Conservation (phyloP, 1,140 invertebrate genomes). For the Hyles euphorbiae region DNA sequence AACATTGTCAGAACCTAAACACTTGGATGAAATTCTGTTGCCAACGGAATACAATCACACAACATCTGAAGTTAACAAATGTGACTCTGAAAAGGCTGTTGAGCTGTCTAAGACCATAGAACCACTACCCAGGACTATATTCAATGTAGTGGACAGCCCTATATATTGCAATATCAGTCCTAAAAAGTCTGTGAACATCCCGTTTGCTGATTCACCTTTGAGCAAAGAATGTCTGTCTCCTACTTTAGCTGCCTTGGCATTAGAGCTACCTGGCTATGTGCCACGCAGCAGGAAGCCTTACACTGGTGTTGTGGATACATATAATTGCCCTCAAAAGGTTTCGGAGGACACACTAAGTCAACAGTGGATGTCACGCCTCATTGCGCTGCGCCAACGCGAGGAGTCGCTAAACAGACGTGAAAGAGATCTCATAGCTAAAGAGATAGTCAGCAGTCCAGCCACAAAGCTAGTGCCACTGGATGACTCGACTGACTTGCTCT, state of each 20-base stretch:
- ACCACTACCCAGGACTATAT: constrained; percentile 43
- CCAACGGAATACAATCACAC: constrained; percentile 30
- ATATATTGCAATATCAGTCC: constrained; percentile 54
- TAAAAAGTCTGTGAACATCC: constrained; percentile 26
- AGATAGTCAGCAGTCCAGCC: constrained; percentile 57
- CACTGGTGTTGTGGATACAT: constrained; percentile 41
- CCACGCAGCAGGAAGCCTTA: constrained; percentile 56
- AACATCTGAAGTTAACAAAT: constrained; percentile 48
- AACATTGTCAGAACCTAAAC: constrained; percentile 28
- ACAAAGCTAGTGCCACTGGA: constrained; percentile 35
- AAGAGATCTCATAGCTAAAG: constrained; percentile 63
- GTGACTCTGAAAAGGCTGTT: constrained; percentile 65
- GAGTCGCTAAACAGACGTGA: constrained; percentile 66
- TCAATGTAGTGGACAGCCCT: constrained; percentile 41
- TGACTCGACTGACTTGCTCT: constrained; percentile 22
- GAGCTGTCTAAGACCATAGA: constrained; percentile 45
- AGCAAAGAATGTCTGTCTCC: constrained; percentile 48
- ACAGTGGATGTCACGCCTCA: constrained; percentile 67
- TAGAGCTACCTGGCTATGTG: constrained; percentile 70
- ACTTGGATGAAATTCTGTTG: constrained; percentile 45
- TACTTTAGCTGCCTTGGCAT: constrained; percentile 60
- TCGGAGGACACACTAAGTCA: constrained; percentile 66
- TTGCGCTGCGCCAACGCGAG: constrained; percentile 61
- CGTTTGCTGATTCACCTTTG: constrained; percentile 25
- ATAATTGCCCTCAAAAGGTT: constrained; percentile 53